phyloP scores from a whole-genome alignment of 2,888 invertebrate genomes.

The Lumbricus terrestris region DNA sequence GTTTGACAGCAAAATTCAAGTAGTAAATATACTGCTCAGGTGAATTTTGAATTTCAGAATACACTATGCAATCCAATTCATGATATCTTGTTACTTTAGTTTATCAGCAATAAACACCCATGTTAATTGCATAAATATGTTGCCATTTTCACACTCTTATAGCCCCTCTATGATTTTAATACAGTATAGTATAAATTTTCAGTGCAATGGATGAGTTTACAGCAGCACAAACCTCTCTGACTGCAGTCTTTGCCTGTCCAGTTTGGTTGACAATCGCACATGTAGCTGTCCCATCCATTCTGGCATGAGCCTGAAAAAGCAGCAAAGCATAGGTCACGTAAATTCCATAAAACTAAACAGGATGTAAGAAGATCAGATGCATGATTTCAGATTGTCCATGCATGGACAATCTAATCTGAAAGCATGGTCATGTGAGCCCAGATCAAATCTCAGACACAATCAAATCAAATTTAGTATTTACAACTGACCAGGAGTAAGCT shows the following conservation, averaged over 20 bases:
- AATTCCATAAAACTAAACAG: not conserved
- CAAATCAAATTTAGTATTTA: not conserved
- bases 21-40: not conserved
- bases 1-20: not conserved
- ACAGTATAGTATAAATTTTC: too few species aligned
- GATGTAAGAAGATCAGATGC: too few species aligned
- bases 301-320: conserved; percentile 65
- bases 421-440: not conserved
- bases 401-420: too few species aligned
- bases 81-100: not conserved
- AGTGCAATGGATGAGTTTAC: not conserved
- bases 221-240: not conserved
- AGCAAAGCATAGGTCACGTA: not conserved
- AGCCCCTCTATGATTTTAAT: not conserved
- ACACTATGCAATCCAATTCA: not conserved
- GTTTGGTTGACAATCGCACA: conserved; percentile 75
- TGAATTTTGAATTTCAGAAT: not conserved
- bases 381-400: too few species aligned
- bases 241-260: conserved; percentile 85
- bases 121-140: not conserved
- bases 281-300: conserved; percentile 85
- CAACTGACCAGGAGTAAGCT: not conserved
- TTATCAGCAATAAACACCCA: not conserved
- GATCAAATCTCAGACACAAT: not conserved
- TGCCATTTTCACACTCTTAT: not conserved